Conservation (phyloP, 2,888 invertebrate genomes). For the Drosophila mayaguana region DNA sequence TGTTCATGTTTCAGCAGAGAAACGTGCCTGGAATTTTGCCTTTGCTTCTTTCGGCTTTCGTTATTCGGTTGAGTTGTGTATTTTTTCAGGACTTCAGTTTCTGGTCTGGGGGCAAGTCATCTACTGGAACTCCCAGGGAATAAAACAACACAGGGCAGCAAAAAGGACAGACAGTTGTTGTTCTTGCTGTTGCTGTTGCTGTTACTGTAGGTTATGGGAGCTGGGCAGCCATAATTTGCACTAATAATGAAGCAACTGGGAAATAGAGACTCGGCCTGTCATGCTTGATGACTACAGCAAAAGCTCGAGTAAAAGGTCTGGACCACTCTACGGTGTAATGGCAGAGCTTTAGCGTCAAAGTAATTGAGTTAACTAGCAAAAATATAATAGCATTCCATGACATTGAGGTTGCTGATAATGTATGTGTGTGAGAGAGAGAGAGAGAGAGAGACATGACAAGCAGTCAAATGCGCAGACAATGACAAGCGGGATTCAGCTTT, state of each 20-base stretch:
- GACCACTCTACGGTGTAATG: constrained; percentile 51
- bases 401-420: constrained; percentile 14
- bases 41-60: constrained; percentile 12
- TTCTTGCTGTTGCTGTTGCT: neutral
- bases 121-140: constrained; percentile 52
- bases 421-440: neutral
- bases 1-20: constrained; percentile 41
- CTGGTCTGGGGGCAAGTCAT: constrained; percentile 49
- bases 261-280: constrained; percentile 49
- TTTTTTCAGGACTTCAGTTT: constrained; percentile 26
- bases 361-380: constrained; percentile 70
- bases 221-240: constrained; percentile 61
- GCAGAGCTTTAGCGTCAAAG: constrained; percentile 48
- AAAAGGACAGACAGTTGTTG: constrained; percentile 36
- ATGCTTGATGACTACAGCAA: constrained; percentile 49
- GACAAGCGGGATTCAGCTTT: constrained; percentile 47
- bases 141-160: constrained; percentile 55
- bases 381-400: constrained; percentile 50
- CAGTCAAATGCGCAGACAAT: constrained; percentile 31
- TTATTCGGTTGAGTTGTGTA: constrained; percentile 14
- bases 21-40: constrained; percentile 65
- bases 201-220: constrained; percentile 25
- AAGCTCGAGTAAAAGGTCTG: constrained; percentile 16
- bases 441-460: constrained; percentile 1
- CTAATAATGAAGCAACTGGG: constrained; percentile 67